Conservation (phyloP, 2,797 vertebrate species). For the Manis pentadactyla region DNA sequence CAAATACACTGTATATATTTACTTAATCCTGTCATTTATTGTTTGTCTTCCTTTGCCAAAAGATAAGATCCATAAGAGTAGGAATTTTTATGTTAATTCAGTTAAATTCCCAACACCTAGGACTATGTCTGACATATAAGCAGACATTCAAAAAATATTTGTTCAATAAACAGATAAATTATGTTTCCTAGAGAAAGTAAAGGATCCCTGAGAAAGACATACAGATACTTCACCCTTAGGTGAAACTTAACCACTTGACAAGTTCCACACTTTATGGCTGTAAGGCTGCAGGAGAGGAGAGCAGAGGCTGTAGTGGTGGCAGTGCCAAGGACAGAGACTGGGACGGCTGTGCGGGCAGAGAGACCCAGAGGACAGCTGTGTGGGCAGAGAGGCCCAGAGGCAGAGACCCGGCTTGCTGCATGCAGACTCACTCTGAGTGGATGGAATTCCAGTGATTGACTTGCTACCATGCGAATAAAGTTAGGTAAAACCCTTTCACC, state of each 20-base stretch:
- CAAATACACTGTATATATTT: not conserved
- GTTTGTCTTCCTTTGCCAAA: not conserved
- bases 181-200: constrained; percentile 26
- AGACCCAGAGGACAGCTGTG: too few relatives aligned
- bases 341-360: too few relatives aligned
- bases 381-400: too few relatives aligned
- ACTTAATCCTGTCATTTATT: not conserved
- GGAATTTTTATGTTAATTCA: not conserved
- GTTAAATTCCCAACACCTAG: not conserved
- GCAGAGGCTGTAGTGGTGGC: too few relatives aligned
- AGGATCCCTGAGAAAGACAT: not conserved
- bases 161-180: not conserved
- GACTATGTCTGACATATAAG: not conserved
- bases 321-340: too few relatives aligned
- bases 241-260: not conserved
- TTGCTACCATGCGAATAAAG: too few relatives aligned
- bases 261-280: too few relatives aligned
- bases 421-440: too few relatives aligned
- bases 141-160: not conserved
- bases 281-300: too few relatives aligned
- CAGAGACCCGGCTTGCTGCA: too few relatives aligned
- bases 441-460: too few relatives aligned
- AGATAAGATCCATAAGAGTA: not conserved
- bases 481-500: too few relatives aligned
- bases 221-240: not conserved